Evolutionary conservation across 1,140 invertebrate genomes (phyloP).

Genomic region (Sarcophaga peregrina): DNA sequence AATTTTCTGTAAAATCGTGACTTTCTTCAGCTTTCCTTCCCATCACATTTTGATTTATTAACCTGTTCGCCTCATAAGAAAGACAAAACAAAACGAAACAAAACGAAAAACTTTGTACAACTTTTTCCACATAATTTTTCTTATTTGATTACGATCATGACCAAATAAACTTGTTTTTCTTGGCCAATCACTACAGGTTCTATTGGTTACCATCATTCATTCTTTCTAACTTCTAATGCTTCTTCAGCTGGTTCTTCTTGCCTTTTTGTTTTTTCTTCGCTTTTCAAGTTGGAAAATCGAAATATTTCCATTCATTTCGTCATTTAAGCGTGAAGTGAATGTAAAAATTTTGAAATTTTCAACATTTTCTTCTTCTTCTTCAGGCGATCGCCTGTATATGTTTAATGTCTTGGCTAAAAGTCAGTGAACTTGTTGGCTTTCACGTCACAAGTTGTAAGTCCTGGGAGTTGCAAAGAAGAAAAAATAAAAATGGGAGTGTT

Average conservation of each 20-base stretch:
- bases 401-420: background rate
- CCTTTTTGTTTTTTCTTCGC: background rate
- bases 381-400: background rate
- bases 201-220: too few species aligned
- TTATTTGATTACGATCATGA: constrained; percentile 1
- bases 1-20: too few species aligned
- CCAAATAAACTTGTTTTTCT: constrained; percentile 10
- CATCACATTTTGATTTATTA: too few species aligned
- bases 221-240: background rate
- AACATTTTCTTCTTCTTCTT: background rate
- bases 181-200: too few species aligned
- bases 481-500: too few species aligned
- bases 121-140: background rate
- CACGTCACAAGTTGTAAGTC: background rate
- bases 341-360: background rate
- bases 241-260: background rate
- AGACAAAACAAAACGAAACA: too few species aligned
- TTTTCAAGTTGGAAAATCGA: background rate
- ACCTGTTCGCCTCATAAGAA: too few species aligned
- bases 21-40: too few species aligned
- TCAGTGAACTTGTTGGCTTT: background rate
- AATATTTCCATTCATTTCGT: constrained; percentile 1
- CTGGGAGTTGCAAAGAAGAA: background rate
- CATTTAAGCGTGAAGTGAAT: constrained; percentile 13
- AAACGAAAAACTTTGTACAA: background rate